Conservation (phyloP, 2,888 invertebrate genomes). For the Stomorhina lunata region DNA sequence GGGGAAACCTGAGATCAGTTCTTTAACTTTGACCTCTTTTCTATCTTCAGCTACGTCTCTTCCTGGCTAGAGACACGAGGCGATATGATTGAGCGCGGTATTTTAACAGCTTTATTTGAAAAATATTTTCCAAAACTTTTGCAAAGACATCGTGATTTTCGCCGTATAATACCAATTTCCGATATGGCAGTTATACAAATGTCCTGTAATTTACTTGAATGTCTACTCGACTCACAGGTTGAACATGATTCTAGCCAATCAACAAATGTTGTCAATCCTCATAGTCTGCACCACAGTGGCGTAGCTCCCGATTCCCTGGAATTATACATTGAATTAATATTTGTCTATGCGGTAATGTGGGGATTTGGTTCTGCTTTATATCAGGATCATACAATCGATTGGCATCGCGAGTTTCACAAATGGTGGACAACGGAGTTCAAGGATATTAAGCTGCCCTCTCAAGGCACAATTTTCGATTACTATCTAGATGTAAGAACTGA, state of each 20-base stretch:
- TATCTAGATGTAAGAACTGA: slow-evolving; percentile 93
- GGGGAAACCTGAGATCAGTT: background rate
- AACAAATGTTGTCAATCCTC: slow-evolving; percentile 62
- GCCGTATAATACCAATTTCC: slow-evolving; percentile 93
- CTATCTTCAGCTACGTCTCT: slow-evolving; percentile 85
- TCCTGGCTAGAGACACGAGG: slow-evolving; percentile 93
- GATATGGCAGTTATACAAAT: slow-evolving; percentile 95
- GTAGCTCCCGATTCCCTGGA: slow-evolving; percentile 84
- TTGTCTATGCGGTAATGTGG: slow-evolving; percentile 95
- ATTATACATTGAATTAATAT: slow-evolving; percentile 90
- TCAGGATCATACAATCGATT: slow-evolving; percentile 94
- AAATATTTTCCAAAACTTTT: slow-evolving; percentile 94
- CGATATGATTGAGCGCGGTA: slow-evolving; percentile 88
- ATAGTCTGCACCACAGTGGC: slow-evolving; percentile 82
- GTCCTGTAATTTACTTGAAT: slow-evolving; percentile 92
- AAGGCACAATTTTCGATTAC: slow-evolving; percentile 93
- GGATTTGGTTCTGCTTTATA: slow-evolving; percentile 95
- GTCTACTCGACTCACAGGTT: slow-evolving; percentile 82
- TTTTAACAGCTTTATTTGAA: slow-evolving; percentile 93
- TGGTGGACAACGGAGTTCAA: slow-evolving; percentile 98
- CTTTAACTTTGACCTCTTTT: background rate
- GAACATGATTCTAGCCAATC: slow-evolving; percentile 24
- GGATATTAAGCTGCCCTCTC: slow-evolving; percentile 91
- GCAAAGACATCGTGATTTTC: slow-evolving; percentile 89
- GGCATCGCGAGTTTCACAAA: slow-evolving; percentile 96